These are phyloP conservation scores for Clitarchus hookeri DNA, from an alignment of 2,888 invertebrate species.

Conservation along the genomic window DNA sequence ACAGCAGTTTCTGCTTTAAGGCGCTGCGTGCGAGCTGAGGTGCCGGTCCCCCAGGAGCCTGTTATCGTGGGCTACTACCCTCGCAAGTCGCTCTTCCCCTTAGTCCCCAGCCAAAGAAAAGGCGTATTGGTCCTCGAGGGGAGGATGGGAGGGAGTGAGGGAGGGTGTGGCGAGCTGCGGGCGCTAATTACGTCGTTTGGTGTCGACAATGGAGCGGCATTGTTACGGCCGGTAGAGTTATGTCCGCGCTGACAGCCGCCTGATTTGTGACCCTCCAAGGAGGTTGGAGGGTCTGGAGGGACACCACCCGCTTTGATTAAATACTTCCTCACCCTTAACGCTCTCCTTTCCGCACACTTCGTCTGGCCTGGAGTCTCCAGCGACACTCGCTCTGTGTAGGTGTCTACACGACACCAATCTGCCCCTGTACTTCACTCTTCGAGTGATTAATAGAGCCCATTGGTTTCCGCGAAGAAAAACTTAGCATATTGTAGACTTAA, in stretches of 20 bases:
- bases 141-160: neutral
- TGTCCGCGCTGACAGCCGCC: neutral
- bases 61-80: neutral
- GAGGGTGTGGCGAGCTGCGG: too few relatives aligned
- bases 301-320: neutral
- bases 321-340: neutral
- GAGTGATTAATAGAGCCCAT: too few relatives aligned
- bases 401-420: too few relatives aligned
- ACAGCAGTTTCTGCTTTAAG: too few relatives aligned
- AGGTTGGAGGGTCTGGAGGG: too few relatives aligned
- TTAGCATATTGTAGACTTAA: too few relatives aligned
- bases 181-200: slow-evolving; percentile 12
- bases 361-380: too few relatives aligned
- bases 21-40: too few relatives aligned
- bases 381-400: too few relatives aligned
- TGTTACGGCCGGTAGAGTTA: neutral
- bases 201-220: slow-evolving; percentile 9
- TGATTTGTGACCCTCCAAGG: neutral
- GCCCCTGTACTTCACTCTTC: too few relatives aligned
- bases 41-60: neutral
- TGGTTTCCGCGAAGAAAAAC: too few relatives aligned
- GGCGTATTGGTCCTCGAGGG: neutral
- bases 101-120: neutral
- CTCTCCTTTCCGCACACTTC: too few relatives aligned
- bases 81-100: neutral